A percentile compares a stretch with the other conserved stretches of the same genome.
Evolutionary conservation across 1,140 invertebrate genomes (phyloP).

Genomic region (Littorina saxatilis): DNA sequence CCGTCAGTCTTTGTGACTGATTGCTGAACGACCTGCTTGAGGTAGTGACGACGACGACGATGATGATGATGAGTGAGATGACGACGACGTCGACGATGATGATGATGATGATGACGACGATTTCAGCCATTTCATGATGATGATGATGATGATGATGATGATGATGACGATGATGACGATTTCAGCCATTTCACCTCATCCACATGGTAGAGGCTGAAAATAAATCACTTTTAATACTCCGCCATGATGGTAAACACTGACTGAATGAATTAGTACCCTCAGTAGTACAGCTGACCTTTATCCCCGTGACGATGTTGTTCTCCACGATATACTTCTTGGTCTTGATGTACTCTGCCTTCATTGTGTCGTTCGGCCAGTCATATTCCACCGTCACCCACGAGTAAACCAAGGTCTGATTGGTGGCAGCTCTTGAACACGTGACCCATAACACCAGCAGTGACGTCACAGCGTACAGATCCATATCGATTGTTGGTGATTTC

Average conservation of each 20-base stretch:
- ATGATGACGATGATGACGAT: constrained; percentile 19
- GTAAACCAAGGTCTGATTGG: constrained; percentile 37
- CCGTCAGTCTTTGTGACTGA: background rate
- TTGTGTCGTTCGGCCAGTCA: constrained; percentile 55
- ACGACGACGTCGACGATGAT: constrained; percentile 1
- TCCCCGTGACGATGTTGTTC: constrained; percentile 61
- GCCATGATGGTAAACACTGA: too few species aligned
- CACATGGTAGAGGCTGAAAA: too few species aligned
- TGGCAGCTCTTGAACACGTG: background rate
- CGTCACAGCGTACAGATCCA: background rate
- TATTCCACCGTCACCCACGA: constrained; percentile 57
- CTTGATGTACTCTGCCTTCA: constrained; percentile 40
- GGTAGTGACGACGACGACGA: constrained; percentile 15
- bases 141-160: background rate
- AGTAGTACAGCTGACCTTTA: constrained; percentile 48
- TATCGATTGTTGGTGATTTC: background rate
- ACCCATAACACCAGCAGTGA: background rate
- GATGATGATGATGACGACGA: background rate
- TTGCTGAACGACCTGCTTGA: too few species aligned
- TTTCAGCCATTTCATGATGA: background rate
- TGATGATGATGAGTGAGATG: background rate
- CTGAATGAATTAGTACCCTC: too few species aligned
- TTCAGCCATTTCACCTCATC: too few species aligned
- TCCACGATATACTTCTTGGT: constrained; percentile 49
- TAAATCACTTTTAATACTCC: too few species aligned